phyloP scores from a whole-genome alignment of 2,113 vertebrate genomes.

The Notarius quadriscutis region DNA sequence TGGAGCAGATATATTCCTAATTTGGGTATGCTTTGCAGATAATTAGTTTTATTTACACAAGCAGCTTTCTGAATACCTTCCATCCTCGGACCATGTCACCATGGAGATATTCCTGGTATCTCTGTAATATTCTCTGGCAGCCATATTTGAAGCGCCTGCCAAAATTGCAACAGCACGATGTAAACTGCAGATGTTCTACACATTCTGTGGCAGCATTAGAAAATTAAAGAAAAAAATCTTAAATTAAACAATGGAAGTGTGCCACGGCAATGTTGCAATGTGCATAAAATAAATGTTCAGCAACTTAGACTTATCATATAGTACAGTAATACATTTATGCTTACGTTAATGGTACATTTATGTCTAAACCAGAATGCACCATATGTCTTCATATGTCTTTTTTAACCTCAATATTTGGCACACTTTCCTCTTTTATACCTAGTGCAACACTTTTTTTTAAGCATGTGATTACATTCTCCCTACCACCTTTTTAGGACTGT shows the following conservation, averaged over 20 bases:
- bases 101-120: constrained; percentile 27
- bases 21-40: constrained; percentile 12
- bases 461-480: background rate
- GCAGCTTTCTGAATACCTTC: constrained; percentile 30
- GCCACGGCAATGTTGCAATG: background rate
- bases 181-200: constrained; percentile 21
- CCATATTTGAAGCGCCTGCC: constrained; percentile 9
- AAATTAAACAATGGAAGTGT: background rate
- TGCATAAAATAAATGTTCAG: background rate
- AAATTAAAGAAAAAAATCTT: background rate
- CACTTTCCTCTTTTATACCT: background rate
- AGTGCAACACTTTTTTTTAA: background rate
- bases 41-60: constrained; percentile 37
- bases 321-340: background rate
- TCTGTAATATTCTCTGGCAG: constrained; percentile 9
- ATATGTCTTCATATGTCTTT: background rate
- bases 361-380: background rate
- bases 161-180: background rate
- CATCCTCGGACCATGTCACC: constrained; percentile 16
- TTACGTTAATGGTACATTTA: background rate
- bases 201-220: background rate
- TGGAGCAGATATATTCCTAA: background rate
- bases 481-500: background rate
- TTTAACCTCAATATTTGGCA: background rate
- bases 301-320: background rate